Base-by-base conservation (phyloP, 2,888 invertebrate genomes). In the Agrotis segetum region DNA sequence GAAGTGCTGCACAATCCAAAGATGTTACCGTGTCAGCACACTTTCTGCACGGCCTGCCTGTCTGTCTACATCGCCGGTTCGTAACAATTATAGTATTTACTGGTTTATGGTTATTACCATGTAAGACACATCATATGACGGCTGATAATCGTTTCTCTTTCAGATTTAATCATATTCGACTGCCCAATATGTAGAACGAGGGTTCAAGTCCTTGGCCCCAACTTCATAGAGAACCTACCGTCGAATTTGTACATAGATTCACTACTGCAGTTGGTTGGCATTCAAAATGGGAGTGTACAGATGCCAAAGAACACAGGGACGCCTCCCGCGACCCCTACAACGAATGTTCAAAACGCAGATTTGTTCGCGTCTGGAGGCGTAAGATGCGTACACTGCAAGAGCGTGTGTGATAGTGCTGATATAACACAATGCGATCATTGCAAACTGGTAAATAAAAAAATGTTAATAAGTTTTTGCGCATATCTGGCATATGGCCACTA, bases 1-100 rank as follows among this genome's bases (percentile, higher is more conserved):
- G 96, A 97, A 79, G 93, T 96, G 40, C 91, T 97, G 9, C 92
- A 94, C 79, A 95, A 96, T 56, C 97, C 97, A 1, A 96, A 96
- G 88, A 97, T 97, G 97, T 90, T 97, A 82, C 96, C 97, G 0
- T 97, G 97, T 84, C 97, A 97, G 83, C 97, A 97, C 86, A 97
- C 97, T 1, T 97, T 97, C 89, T 97, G 97, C 77, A 90, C 96
- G 70, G 91, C 94, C 2, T 97, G 97, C 82, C 91, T 97, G 44
- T 94, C 96, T 75, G 95, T 94, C 59, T 96, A 96, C 82, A 90
- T 94, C 53, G 91, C 90, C 71, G 94, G 96, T 87, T 80, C 50
- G 82, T 86, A 77, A 67, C 24, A 64, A 44, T 68, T 71, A 71
- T 58, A 58, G 47, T 62, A 59, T 46, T 72, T 67, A 56, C 55